Evolutionary conservation across 2,113 vertebrate genomes (phyloP).

Genomic region (Grallaria varia): DNA sequence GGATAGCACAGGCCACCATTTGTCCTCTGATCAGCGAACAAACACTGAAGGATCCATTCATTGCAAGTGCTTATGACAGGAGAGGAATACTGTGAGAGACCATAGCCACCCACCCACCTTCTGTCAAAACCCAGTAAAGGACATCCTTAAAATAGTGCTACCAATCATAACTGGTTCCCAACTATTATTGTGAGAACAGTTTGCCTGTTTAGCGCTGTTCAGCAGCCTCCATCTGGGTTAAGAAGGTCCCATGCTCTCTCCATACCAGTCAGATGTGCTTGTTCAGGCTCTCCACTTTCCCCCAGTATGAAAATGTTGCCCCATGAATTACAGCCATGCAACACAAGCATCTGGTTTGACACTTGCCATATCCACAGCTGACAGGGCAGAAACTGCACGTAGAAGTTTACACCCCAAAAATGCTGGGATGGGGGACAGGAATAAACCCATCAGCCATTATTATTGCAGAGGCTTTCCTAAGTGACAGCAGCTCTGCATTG

Average conservation of each 20-base stretch:
- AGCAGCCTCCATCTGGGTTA: neutral
- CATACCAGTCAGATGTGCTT: neutral
- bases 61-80: neutral
- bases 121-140: neutral
- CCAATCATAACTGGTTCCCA: neutral
- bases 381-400: neutral
- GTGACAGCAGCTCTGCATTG: neutral
- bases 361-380: neutral
- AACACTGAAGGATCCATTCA: neutral
- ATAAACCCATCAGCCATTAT: neutral
- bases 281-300: neutral
- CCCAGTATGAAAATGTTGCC: neutral
- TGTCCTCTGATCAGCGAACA: neutral
- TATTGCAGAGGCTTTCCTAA: neutral
- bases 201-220: neutral
- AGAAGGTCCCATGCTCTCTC: neutral
- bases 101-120: neutral
- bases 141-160: neutral
- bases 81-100: neutral
- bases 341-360: neutral
- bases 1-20: neutral
- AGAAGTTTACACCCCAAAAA: neutral
- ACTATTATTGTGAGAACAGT: neutral
- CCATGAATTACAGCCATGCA: fast-evolving
- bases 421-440: neutral